Evolutionary conservation across 2,113 vertebrate species (phyloP), one percentile per base, ranked within the genome.

Genomic region (Ceyx margarethae): DNA sequence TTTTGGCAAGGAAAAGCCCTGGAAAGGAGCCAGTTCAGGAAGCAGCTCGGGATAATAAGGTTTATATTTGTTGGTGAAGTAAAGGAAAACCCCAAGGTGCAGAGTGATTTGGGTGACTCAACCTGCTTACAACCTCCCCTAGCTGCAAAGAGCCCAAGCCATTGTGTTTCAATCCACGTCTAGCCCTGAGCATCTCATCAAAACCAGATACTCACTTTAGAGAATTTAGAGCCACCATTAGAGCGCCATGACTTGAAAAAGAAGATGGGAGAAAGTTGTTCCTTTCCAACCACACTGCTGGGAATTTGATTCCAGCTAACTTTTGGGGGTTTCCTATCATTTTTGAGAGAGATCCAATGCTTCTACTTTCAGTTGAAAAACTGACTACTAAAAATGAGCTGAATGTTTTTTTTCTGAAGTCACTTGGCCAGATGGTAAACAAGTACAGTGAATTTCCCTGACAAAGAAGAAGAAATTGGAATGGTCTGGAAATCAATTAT

Each of bases 11-110:
- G 74, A 86, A 15, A 66, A 66, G 61, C 18, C 73, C 82, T 95
- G 95, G 92, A 54, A 16, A 79, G 66, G 35, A 96, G 95, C 92
- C 95, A 95, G 89, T 4, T 43, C 94, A 96, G 94, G 95, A 96
- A 96, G 96, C 96, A 96, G 91, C 81, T 87, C 66, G 5, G 93
- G 95, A 90, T 95, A 94, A 95, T 57, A 20, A 94, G 88, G 89
- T 81, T 94, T 82, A 14, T 91, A 81, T 96, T 91, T 94, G 89
- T 48, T 90, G 90, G 76, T 93, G 83, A 68, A 90, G 89, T 21
- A 43, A 91, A 91, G 93, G 91, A 92, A 90, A 95, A 89, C 91
- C 89, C 92, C 89, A 87, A 93, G 92, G 89, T 85, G 95, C 50
- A n/a, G 94, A 94, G 91, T 87, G 94, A 95, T 91, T 51, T 51